Evolutionary conservation across 2,113 vertebrate species (phyloP), one percentile per base, ranked within the genome.

Genomic region (Suricata suricatta): DNA sequence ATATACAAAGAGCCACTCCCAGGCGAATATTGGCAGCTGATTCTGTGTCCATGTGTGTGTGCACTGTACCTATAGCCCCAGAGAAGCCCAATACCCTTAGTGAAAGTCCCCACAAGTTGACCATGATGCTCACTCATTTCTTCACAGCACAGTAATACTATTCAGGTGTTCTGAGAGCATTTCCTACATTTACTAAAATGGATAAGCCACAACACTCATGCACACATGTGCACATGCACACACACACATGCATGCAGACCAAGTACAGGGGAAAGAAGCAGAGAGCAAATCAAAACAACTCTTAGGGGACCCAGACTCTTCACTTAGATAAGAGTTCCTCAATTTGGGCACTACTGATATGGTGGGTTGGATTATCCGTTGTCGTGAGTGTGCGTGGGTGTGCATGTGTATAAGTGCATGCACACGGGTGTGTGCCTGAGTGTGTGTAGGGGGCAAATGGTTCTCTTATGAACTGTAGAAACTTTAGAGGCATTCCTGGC

Each of bases 401-500:
- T 54, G 52, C 12, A 16, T 54, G 52, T 54, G 52, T 17, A 17
- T 54, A 16, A 17, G 15, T 54, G 15, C 16, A 4, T 17, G 52
- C 12, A 16, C 5, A 5, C 12, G 52, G 4, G 15, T 54, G 52
- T 17, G 16, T 15, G 52, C 15, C 4, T 54, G 52, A 54, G 52
- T 54, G 52, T 54, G 52, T 10, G 5, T 16, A 23, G 19, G 9
- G 13, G n/a, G 54, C 10, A 50, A 77, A 27, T 10, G 47, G 23
- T 25, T 85, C 23, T 52, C n/a, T 38, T 82, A 3, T 60, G 12
- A 93, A 79, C 33, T 90, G 10, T 54, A 88, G 16, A 23, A 82
- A 21, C 17, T 89, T 94, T 94, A 87, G 44, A 94, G 87, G 33
- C 41, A 92, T 95, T n/a, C 35, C 47, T 97, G 16, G 63, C 38